Evolutionary conservation across 2,888 invertebrate species (phyloP), one percentile per base, ranked within the genome.

Genomic region (Hesperia comma): DNA sequence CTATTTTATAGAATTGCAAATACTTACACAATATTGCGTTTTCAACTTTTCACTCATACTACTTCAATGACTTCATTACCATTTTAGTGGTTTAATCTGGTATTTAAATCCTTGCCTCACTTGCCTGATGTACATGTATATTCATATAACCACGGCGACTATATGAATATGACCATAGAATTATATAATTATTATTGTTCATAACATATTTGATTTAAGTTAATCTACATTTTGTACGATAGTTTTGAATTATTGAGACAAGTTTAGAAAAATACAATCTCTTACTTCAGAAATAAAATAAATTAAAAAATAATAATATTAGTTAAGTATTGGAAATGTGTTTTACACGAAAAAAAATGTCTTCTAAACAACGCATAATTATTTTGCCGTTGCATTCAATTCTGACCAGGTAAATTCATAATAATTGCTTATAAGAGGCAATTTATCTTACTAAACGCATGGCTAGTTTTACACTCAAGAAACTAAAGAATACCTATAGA

Each of bases 341-440:
- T 54, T 54, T 32, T 32, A 54, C 54, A 54, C 32, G 54, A 26
- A 54, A 54, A 32, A 37, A 8, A 37, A 37, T 37, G 8, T 37
- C 37, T 12, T 10, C 10, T 37, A 46, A 46, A 15, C 17, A 17
- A 15, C 1, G 15, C 8, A n/a, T 46, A 6, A 46, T 15, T 15
- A 46, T 17, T 46, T 46, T 46, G 6, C 15, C 43, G 7, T 17
- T 15, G 43, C 2, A 46, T 46, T 46, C 15, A 15, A 46, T 46
- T 46, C 15, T 46, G 43, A 37, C 37, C 43, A 46, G 15, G 6
- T 46, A 46, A 46, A 46, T 17, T 43, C 6, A 15, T 41, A 41
- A 10, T 41, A 41, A 41, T n/a, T n/a, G 41, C 41, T 41, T 41
- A 46, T 15, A 15, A 46, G 43, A 17, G 8, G 43, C n/a, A n/a